Conservation (phyloP, 2,888 invertebrate species). For the Aelia acuminata region DNA sequence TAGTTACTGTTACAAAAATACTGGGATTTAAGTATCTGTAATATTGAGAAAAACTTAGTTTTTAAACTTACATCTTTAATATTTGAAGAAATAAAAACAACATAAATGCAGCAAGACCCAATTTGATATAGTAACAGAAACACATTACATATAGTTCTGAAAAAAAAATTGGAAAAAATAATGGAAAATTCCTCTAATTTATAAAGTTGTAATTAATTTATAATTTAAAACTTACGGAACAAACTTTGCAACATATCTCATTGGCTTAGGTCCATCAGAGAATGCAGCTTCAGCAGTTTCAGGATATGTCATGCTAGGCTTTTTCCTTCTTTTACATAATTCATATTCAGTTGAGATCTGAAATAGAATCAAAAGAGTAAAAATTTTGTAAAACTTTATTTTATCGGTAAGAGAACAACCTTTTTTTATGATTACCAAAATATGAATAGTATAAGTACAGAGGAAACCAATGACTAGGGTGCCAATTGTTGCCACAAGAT, state of each 20-base stretch:
- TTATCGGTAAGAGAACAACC: neutral
- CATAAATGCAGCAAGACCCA: constrained; percentile 96
- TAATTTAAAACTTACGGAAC: constrained; percentile 62
- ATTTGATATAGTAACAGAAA: constrained; percentile 91
- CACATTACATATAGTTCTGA: constrained; percentile 79
- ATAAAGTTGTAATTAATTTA: neutral
- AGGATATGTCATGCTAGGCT: constrained; percentile 83
- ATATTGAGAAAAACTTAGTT: neutral
- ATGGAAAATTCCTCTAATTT: neutral
- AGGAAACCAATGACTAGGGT: constrained; percentile 88
- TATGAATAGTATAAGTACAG: constrained; percentile 94
- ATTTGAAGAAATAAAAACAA: constrained; percentile 92
- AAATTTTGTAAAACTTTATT: neutral
- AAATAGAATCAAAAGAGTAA: neutral
- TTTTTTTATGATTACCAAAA: constrained; percentile 76
- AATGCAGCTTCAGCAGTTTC: constrained; percentile 85
- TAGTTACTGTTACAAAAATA: neutral
- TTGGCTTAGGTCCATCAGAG: constrained; percentile 79
- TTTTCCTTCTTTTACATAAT: constrained; percentile 70
- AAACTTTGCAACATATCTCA: constrained; percentile 64
- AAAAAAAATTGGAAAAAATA: constrained; percentile 66
- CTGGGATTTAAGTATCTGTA: neutral
- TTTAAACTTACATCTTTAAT: constrained; percentile 75
- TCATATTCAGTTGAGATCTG: constrained; percentile 75
- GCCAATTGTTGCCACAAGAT: constrained; percentile 83